Evolutionary conservation across 2,888 invertebrate genomes (phyloP).

Genomic region (Endomychus coccineus): DNA sequence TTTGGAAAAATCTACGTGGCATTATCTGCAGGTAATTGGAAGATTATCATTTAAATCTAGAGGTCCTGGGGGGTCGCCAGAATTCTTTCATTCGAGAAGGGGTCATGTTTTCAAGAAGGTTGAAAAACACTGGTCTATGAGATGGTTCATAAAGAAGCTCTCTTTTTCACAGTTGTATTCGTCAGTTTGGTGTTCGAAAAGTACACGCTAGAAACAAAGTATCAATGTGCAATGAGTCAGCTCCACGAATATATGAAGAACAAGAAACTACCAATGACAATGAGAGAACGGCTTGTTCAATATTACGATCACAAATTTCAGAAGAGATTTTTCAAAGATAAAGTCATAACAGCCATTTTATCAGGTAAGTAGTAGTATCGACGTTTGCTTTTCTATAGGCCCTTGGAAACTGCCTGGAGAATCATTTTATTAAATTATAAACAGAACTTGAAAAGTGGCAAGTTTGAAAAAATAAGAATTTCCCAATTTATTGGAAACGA

Average conservation of each 20-base stretch:
- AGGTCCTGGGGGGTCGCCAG: too few species aligned
- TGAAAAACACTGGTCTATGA: too few species aligned
- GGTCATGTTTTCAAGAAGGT: too few species aligned
- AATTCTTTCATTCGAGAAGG: too few species aligned
- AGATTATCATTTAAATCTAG: too few species aligned
- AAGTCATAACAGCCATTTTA: constrained; percentile 29
- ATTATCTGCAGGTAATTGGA: constrained; percentile 8
- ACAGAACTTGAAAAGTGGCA: too few species aligned
- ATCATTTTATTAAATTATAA: too few species aligned
- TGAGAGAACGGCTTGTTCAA: constrained; percentile 34
- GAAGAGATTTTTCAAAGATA: constrained; percentile 41
- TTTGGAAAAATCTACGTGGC: constrained; percentile 5
- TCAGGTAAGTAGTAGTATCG: constrained; percentile 19
- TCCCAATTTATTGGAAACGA: too few species aligned
- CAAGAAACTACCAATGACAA: constrained; percentile 36
- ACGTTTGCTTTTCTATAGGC: too few species aligned
- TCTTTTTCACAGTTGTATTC: constrained; percentile 7
- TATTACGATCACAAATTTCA: constrained; percentile 38
- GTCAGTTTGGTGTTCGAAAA: constrained; percentile 5
- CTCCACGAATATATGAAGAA: constrained; percentile 36
- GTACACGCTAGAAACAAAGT: constrained; percentile 31
- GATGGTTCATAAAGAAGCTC: too few species aligned
- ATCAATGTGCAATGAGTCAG: constrained; percentile 37
- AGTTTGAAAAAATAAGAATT: too few species aligned
- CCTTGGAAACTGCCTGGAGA: too few species aligned